Percentiles rank a stretch among this genome's conserved stretches.
Evolutionary conservation across 2,113 vertebrate genomes (phyloP).

Genomic region (Phalacrocorax brasilianus): DNA sequence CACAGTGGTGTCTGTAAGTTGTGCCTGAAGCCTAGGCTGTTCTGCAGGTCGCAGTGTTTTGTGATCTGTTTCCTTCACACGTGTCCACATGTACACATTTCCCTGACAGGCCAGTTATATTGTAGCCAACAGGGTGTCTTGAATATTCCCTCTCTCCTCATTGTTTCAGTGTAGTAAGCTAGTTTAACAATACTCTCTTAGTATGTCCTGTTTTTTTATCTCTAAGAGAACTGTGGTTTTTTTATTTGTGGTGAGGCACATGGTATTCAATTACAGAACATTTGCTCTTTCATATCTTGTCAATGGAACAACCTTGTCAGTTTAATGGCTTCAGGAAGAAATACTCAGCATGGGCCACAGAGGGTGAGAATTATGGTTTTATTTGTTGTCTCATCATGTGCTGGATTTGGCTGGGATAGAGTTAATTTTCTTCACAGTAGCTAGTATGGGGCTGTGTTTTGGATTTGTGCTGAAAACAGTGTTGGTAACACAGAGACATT

Average conservation of each 20-base stretch:
- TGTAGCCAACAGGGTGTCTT: background rate
- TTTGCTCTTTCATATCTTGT: background rate
- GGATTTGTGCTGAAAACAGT: too few species aligned
- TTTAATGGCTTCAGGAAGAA: background rate
- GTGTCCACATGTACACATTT: rapidly evolving
- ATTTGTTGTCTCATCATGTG: background rate
- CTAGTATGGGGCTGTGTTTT: too few species aligned
- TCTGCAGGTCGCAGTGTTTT: background rate
- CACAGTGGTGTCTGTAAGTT: background rate
- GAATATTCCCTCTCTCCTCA: background rate
- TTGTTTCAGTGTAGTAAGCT: background rate
- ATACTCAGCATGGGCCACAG: background rate
- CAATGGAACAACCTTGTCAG: background rate
- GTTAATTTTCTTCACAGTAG: too few species aligned
- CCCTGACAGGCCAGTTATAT: background rate
- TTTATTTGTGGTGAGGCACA: background rate
- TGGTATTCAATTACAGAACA: background rate
- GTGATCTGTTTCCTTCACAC: background rate
- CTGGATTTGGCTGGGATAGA: too few species aligned
- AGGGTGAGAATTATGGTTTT: background rate
- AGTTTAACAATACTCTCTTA: background rate
- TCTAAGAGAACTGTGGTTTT: background rate
- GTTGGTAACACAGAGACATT: too few species aligned
- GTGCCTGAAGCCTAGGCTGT: background rate
- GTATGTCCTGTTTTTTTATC: background rate